Percentiles rank a stretch among this genome's conserved stretches.
These are phyloP conservation scores for Elachura formosa DNA, from an alignment of 2,113 vertebrate species.

Conservation along the genomic window DNA sequence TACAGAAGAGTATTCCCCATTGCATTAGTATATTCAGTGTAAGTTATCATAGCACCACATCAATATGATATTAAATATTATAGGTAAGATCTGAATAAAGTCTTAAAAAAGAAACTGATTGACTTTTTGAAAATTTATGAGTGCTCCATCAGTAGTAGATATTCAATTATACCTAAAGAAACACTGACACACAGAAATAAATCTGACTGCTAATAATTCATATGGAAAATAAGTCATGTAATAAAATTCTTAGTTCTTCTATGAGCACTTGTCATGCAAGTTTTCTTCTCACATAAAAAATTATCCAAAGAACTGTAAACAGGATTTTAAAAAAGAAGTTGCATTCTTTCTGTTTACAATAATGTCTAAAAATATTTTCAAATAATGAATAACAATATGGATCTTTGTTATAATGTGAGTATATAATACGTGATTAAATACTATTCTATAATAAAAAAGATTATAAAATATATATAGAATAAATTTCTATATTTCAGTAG, in stretches of 20 bases:
- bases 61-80: background rate
- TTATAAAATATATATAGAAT: background rate
- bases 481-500: background rate
- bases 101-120: background rate
- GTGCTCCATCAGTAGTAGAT: background rate
- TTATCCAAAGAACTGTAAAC: background rate
- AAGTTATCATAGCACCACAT: background rate
- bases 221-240: background rate
- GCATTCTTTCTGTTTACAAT: background rate
- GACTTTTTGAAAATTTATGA: background rate
- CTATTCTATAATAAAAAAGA: background rate
- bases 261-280: background rate
- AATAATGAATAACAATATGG: background rate
- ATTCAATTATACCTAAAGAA: background rate
- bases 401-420: background rate
- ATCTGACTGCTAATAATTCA: background rate
- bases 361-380: background rate
- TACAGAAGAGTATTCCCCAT: background rate
- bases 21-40: background rate
- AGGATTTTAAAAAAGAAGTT: background rate
- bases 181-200: background rate
- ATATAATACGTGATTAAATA: background rate
- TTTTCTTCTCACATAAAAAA: background rate
- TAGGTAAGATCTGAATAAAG: background rate
- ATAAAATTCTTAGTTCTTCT: background rate